Evolutionary conservation across 2,888 invertebrate species (phyloP).

Genomic region (Agapostemon virescens): DNA sequence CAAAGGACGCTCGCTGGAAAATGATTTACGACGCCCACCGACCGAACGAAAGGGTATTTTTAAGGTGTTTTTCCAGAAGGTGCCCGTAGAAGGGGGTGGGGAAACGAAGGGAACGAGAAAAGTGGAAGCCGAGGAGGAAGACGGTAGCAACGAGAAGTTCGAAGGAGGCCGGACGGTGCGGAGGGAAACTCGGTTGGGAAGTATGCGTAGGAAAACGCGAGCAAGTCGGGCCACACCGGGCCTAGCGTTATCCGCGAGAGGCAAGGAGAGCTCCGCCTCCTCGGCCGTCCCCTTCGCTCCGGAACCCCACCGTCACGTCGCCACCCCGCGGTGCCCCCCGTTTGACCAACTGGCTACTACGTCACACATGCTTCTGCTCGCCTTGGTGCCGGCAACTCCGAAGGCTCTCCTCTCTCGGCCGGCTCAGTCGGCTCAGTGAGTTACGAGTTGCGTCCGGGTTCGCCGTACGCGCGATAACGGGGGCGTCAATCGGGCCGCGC

Average conservation of each 20-base stretch:
- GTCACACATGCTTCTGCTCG: constrained; percentile 76
- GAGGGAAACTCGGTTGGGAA: constrained; percentile 26
- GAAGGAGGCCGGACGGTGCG: not conserved
- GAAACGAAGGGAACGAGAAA: not conserved
- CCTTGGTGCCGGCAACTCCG: constrained; percentile 69
- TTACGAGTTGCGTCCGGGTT: constrained; percentile 75
- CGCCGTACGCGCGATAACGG: constrained; percentile 73
- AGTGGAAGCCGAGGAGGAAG: not conserved
- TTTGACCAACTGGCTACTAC: constrained; percentile 74
- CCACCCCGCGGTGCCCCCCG: constrained; percentile 68
- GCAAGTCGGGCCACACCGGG: constrained; percentile 25
- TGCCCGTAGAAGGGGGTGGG: no score
- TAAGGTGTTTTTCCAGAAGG: not conserved
- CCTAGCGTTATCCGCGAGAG: constrained; percentile 58
- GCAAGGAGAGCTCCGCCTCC: constrained; percentile 77
- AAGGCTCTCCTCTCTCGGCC: constrained; percentile 64
- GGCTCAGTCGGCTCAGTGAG: constrained; percentile 72
- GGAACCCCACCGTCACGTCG: constrained; percentile 78
- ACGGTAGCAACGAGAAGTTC: not conserved
- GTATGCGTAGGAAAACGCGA: constrained; percentile 20
- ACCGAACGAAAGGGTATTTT: not conserved
- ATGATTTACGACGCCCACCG: not conserved
- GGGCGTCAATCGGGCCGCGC: constrained; percentile 71
- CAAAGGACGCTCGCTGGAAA: not conserved
- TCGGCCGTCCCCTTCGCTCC: constrained; percentile 76